Base-by-base conservation (phyloP, 2,113 vertebrate genomes). In the Balaenoptera acutorostrata region DNA sequence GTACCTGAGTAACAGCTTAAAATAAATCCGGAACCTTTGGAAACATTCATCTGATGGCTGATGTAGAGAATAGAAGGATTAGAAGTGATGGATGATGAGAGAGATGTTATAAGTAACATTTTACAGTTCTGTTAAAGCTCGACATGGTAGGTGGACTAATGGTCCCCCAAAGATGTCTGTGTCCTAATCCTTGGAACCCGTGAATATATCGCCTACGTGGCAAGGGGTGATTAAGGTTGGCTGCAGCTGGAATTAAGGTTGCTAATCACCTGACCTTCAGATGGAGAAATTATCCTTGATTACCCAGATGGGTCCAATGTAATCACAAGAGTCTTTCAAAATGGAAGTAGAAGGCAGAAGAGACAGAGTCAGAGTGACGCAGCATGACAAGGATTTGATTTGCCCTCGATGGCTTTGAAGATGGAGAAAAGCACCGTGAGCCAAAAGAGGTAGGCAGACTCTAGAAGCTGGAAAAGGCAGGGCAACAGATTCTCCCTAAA, bases 81-180 rank as follows among this genome's bases (percentile, higher is more conserved):
- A 36, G 49, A 96, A 88, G 63, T 93, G 63, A 91, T 88, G 55
- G 17, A 93, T 92, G n/a, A 88, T 75, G 75, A 81, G 6, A 91
- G 49, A 83, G 59, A 88, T 88, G 27, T n/a, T 88, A 1, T 33
- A 27, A 71, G 21, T 61, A 92, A 36, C 55, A 52, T 78, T 90
- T 93, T 90, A 78, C 3, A 82, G 33, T 91, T 84, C n/a, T 90
- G 46, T 91, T 83, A 90, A 93, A 93, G 59, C 20, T 97, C 66
- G 59, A 49, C 13, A 68, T 36, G 63, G 23, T 77, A 85, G 72
- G 36, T 44, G 88, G 23, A 95, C 57, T 69, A 80, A 36, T 84
- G 75, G 14, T 8, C 18, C 75, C 29, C 27, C 52, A 83, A 66
- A 64, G 64, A 64, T 14, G 8, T 41, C 11, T 39, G 7, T 55